phyloP scores from a whole-genome alignment of 1,140 invertebrate genomes.

The Rhynchophorus ferrugineus region DNA sequence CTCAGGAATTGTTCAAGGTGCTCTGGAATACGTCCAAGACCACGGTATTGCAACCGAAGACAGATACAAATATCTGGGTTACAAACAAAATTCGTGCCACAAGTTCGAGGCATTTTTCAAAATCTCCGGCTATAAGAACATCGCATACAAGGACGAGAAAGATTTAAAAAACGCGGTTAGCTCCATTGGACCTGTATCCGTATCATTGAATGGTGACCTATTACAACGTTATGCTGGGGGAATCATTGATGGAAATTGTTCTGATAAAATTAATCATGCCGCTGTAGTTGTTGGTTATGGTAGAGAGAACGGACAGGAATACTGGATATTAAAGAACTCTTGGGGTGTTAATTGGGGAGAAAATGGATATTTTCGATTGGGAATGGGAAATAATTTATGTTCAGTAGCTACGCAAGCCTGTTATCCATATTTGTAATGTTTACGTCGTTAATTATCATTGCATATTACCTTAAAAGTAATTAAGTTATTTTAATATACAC shows the following conservation, averaged over 20 bases:
- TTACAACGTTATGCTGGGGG: no score
- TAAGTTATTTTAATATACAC: no score
- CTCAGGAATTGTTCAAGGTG: slow-evolving; percentile 23
- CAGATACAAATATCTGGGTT: slow-evolving; percentile 24
- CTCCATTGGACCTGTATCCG: no score
- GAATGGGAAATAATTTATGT: slow-evolving; percentile 56
- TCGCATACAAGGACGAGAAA: not conserved
- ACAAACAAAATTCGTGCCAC: slow-evolving; percentile 12
- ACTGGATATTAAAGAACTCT: slow-evolving; percentile 43
- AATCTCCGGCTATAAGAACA: not conserved
- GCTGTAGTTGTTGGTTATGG: slow-evolving; percentile 61
- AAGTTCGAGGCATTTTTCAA: not conserved
- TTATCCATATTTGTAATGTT: no score
- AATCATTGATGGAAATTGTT: no score
- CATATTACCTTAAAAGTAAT: no score
- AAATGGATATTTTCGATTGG: slow-evolving; percentile 54
- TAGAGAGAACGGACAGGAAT: slow-evolving; percentile 34
- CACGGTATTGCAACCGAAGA: slow-evolving; percentile 23
- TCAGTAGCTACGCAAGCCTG: no score
- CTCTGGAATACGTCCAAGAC: slow-evolving; percentile 45
- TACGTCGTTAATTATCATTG: no score
- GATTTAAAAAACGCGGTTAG: not conserved
- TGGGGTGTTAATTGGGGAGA: slow-evolving; percentile 53
- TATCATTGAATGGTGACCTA: no score
- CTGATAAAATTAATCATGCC: slow-evolving; percentile 39